phyloP scores from a whole-genome alignment of 1,140 invertebrate genomes.

The Ladona fulva region DNA sequence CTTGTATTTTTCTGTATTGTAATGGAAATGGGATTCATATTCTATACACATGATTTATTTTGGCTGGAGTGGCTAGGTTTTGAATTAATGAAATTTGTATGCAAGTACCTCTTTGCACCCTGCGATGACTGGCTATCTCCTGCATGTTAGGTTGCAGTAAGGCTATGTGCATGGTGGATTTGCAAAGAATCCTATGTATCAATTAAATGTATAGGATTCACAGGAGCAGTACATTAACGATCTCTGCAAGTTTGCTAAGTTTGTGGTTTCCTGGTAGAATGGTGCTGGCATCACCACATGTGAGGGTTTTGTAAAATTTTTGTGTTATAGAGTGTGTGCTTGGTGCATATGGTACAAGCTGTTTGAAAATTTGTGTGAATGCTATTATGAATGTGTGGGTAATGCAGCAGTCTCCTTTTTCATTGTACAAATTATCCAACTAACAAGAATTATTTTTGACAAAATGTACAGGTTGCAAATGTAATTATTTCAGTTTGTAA shows the following conservation, averaged over 20 bases:
- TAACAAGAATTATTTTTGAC: constrained; percentile 8
- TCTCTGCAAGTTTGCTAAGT: background rate
- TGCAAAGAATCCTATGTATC: background rate
- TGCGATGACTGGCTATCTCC: background rate
- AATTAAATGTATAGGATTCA: background rate
- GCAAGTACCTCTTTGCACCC: background rate
- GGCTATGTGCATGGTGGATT: background rate
- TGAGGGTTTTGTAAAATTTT: background rate
- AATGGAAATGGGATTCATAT: too few relatives aligned
- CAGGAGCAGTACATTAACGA: background rate
- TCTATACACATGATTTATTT: too few relatives aligned
- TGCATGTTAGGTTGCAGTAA: background rate
- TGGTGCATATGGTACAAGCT: background rate
- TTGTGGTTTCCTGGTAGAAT: background rate
- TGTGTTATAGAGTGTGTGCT: background rate
- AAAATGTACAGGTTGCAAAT: constrained; percentile 7
- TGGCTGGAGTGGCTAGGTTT: too few relatives aligned
- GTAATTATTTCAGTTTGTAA: background rate
- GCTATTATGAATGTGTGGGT: background rate
- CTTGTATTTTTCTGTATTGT: background rate
- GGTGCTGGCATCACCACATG: constrained; percentile 6
- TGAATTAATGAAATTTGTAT: background rate
- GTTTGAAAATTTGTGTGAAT: background rate
- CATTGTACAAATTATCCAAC: background rate
- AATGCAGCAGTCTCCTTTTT: background rate